Percentiles rank a stretch among this genome's conserved stretches.
Conservation (phyloP, 1,140 invertebrate genomes). For the Drosophila nannoptera region DNA sequence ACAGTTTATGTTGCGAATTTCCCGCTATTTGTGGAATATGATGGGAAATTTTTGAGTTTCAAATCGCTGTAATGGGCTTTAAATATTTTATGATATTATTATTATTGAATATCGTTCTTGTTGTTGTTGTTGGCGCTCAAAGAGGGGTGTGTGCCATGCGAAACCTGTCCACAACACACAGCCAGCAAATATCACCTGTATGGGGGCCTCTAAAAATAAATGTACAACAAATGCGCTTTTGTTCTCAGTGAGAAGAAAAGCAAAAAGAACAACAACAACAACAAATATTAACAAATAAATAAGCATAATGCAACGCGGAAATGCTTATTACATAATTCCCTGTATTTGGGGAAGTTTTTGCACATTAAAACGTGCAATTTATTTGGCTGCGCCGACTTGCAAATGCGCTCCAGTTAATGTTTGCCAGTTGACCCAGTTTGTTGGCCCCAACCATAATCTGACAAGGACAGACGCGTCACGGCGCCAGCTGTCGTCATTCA, state of each 20-base stretch:
- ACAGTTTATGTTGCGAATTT: slow-evolving; percentile 1
- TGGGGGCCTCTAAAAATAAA: slow-evolving; percentile 59
- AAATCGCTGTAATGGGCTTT: neutral
- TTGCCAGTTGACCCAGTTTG: slow-evolving; percentile 58
- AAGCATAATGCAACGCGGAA: slow-evolving; percentile 55
- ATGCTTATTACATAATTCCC: slow-evolving; percentile 70
- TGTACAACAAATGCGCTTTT: slow-evolving; percentile 59
- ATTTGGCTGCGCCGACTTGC: slow-evolving; percentile 68
- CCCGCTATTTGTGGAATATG: slow-evolving; percentile 8
- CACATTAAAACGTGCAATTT: slow-evolving; percentile 63
- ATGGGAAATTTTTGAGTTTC: slow-evolving; percentile 13
- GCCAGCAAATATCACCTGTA: slow-evolving; percentile 13
- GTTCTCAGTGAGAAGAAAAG: slow-evolving; percentile 44
- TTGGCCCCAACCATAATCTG: slow-evolving; percentile 28
- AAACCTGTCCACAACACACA: slow-evolving; percentile 26
- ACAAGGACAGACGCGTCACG: slow-evolving; percentile 19
- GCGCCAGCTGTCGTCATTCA: slow-evolving; percentile 49
- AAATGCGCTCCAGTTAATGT: slow-evolving; percentile 71
- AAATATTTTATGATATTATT: neutral
- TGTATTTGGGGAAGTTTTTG: slow-evolving; percentile 66
- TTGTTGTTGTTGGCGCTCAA: slow-evolving; percentile 9
- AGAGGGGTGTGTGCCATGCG: slow-evolving; percentile 42
- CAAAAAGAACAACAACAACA: too few relatives aligned
- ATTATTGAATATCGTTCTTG: slow-evolving; percentile 10
- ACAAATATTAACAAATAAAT: neutral